Percentiles rank a stretch among this genome's conserved stretches.
These are phyloP conservation scores for Cnemophilus loriae DNA, from an alignment of 2,113 vertebrate genomes.

Conservation along the genomic window DNA sequence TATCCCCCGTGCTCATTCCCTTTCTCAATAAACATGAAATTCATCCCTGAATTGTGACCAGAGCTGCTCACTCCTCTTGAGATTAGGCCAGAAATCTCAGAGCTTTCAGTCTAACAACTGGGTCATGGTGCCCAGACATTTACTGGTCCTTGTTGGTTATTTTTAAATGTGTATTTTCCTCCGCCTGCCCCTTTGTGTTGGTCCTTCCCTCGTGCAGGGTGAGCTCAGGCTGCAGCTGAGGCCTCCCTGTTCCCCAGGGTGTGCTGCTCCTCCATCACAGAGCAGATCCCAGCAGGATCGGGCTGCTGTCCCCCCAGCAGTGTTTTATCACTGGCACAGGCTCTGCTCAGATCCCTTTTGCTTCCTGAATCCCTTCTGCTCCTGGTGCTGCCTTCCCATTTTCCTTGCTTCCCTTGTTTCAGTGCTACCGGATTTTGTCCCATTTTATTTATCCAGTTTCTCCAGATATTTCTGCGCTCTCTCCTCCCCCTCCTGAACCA, in stretches of 20 bases:
- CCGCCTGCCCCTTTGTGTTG: not conserved
- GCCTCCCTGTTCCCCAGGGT: not conserved
- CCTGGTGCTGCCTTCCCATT: rapidly evolving
- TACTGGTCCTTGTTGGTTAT: not conserved
- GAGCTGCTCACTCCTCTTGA: not conserved
- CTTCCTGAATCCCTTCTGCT: not conserved
- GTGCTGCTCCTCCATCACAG: not conserved
- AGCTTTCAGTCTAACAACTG: not conserved
- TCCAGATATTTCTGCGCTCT: too few relatives aligned
- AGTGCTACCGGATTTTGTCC: not conserved
- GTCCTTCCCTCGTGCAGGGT: not conserved
- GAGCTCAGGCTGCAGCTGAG: not conserved
- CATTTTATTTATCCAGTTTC: not conserved
- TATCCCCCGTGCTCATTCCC: not conserved
- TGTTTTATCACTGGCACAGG: not conserved
- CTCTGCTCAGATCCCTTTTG: not conserved
- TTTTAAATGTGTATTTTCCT: rapidly evolving
- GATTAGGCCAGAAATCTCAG: not conserved
- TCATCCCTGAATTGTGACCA: not conserved
- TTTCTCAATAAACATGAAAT: not conserved
- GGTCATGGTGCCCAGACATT: not conserved
- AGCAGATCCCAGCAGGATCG: not conserved
- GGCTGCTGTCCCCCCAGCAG: not conserved
- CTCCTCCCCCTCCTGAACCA: not conserved
- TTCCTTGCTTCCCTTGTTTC: too few relatives aligned